Conservation (phyloP, 2,113 vertebrate species). For the Rhipidura dahli region DNA sequence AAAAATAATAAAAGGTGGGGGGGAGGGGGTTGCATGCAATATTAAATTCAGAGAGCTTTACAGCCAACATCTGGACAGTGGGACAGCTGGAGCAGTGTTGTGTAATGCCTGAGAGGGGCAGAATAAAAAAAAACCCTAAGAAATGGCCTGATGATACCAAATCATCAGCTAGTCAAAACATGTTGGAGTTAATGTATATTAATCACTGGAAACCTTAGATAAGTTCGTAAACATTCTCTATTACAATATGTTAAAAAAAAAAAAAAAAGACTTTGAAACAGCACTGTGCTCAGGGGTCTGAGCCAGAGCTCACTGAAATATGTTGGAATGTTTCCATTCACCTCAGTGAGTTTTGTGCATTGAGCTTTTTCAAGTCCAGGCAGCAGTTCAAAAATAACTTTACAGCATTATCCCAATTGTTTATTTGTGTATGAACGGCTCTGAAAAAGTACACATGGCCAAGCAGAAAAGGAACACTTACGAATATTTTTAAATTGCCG, state of each 20-base stretch:
- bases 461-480: constrained; percentile 1
- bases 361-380: constrained; percentile 24
- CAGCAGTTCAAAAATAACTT: constrained; percentile 45
- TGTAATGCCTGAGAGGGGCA: constrained; percentile 47
- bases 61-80: constrained; percentile 71
- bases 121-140: not conserved
- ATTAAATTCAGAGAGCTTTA: constrained; percentile 73
- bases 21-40: constrained; percentile 21
- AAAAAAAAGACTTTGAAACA: not conserved
- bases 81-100: constrained; percentile 69
- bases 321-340: constrained; percentile 48
- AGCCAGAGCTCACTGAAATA: constrained; percentile 25
- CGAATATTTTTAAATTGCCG: constrained; percentile 7
- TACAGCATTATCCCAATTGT: constrained; percentile 1
- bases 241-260: not conserved
- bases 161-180: constrained; percentile 53
- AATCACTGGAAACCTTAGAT: constrained; percentile 44
- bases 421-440: constrained; percentile 31
- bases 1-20: constrained; percentile 13
- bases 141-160: constrained; percentile 20
- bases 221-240: constrained; percentile 26
- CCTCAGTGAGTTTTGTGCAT: not conserved
- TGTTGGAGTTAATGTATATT: not conserved
- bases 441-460: constrained; percentile 15
- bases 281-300: not conserved